A percentile compares a stretch with the other conserved stretches of the same genome.
phyloP scores from a whole-genome alignment of 2,113 vertebrate genomes.

The Channa argus region DNA sequence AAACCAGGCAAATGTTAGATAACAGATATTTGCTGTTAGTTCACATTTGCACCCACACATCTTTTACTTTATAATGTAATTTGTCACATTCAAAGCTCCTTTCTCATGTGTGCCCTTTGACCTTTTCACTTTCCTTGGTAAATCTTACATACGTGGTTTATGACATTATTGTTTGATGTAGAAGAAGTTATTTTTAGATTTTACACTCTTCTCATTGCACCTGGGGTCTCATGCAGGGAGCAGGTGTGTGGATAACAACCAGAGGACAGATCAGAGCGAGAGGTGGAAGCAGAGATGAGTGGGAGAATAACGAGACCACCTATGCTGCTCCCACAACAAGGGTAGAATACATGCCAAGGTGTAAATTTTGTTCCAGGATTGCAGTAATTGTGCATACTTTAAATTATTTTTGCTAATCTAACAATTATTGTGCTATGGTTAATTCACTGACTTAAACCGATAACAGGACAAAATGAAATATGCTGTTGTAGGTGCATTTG shows the following conservation, averaged over 20 bases:
- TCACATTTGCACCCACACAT: constrained; percentile 6
- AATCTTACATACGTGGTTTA: neutral
- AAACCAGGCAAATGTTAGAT: constrained; percentile 31
- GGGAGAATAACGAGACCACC: constrained; percentile 18
- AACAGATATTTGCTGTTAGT: constrained; percentile 35
- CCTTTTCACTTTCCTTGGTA: neutral
- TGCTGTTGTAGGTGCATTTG: no score
- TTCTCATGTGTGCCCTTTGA: neutral
- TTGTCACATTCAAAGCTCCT: neutral
- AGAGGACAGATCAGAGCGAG: constrained; percentile 1
- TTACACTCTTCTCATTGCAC: no score
- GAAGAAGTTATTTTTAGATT: neutral
- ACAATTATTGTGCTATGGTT: no score
- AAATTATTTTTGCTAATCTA: no score
- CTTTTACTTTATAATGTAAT: neutral
- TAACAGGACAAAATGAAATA: no score
- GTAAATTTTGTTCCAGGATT: no score
- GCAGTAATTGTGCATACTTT: no score
- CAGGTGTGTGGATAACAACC: constrained; percentile 43
- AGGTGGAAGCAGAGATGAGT: constrained; percentile 29
- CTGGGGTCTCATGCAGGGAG: neutral
- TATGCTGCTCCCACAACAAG: constrained; percentile 14
- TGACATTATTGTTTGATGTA: no score
- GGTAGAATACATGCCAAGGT: constrained; percentile 20
- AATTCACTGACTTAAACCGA: no score